phyloP scores from a whole-genome alignment of 2,113 vertebrate genomes.

The Colinus virginianus region DNA sequence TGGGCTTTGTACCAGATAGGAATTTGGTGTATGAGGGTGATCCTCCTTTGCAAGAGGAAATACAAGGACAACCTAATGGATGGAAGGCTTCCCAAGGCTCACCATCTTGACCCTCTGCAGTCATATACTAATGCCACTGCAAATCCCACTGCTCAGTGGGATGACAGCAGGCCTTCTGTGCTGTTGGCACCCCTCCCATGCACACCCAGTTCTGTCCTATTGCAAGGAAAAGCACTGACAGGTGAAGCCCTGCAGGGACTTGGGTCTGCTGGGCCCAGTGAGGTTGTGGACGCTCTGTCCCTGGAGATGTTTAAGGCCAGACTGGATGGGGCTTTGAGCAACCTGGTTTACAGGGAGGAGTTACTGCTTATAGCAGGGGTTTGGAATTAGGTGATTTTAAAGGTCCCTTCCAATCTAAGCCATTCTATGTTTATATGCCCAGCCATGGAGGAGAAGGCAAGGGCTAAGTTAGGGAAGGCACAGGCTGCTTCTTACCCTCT shows the following conservation, averaged over 20 bases:
- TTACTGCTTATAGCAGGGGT: too few relatives aligned
- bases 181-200: neutral
- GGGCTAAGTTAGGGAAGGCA: neutral
- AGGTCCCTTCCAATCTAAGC: too few relatives aligned
- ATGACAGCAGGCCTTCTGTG: rapidly evolving
- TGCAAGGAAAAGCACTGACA: neutral
- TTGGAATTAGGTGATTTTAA: too few relatives aligned
- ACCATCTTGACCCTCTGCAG: neutral
- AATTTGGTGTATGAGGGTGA: neutral
- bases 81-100: neutral
- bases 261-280: neutral
- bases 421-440: too few relatives aligned
- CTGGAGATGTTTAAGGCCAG: too few relatives aligned
- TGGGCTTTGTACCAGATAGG: neutral
- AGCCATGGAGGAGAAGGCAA: neutral
- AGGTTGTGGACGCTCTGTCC: too few relatives aligned
- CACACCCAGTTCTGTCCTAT: neutral
- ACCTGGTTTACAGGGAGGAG: too few relatives aligned
- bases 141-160: neutral
- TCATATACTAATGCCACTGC: rapidly evolving
- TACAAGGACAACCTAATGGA: rapidly evolving
- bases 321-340: too few relatives aligned
- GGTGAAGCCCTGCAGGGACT: neutral
- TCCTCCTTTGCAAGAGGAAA: neutral
- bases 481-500: constrained; percentile 63